Evolutionary conservation across 2,888 invertebrate species (phyloP), one percentile per base, ranked within the genome.

Genomic region (Hypercompe scribonia): DNA sequence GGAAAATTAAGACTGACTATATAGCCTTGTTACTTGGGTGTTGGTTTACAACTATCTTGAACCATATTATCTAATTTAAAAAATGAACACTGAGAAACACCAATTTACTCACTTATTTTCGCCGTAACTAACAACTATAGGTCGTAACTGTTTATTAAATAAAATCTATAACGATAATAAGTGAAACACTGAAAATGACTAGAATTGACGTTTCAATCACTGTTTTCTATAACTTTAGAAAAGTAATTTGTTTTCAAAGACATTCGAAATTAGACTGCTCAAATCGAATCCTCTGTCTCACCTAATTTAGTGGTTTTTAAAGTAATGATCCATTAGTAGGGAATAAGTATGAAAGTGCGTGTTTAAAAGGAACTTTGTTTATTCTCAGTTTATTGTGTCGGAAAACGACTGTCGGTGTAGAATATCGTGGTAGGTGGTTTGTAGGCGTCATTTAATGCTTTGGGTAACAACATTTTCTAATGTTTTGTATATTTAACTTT

Each of bases 241-340:
- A 46, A 46, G 18, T 5, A 46, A 54, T 54, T 54, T n/a, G 54
- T n/a, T n/a, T 54, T 54, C n/a, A 54, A 54, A 58, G 13, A n/a
- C n/a, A n/a, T n/a, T n/a, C n/a, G n/a, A n/a, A n/a, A n/a, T n/a
- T 4, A 58, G 3, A 58, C 28, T n/a, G 13, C 28, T 58, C 28
- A 28, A 58, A 13, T 28, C 58, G 58, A n/a, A 58, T 28, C 3
- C 13, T 11, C n/a, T n/a, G 13, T 28, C 13, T n/a, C 58, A 65
- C 65, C n/a, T 24, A 11, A n/a, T 65, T 65, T 65, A 65, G 64
- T 65, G 65, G 24, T 65, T 36, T 65, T 65, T 65, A 65, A 64
- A 34, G 65, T 34, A 64, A 64, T 64, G 64, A 36, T 65, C 65
- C 65, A 65, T 65, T 65, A 65, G 36, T 36, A 65, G 33, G 34